These are phyloP conservation scores for Heliconius nattereri DNA, from an alignment of 1,140 invertebrate genomes.

Conservation along the genomic window DNA sequence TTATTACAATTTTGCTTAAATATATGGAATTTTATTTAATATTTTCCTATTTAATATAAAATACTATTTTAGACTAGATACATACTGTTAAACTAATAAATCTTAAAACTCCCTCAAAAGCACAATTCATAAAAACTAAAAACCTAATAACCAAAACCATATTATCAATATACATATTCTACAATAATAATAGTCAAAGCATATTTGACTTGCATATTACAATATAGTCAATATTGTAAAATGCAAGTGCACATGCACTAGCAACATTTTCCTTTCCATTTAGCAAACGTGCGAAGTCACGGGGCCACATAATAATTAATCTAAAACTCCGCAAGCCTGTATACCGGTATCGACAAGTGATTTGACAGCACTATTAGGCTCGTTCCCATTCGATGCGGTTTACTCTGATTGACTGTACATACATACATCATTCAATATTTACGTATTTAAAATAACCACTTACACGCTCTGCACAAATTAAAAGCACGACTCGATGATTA, in stretches of 20 bases:
- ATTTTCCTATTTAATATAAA: no score
- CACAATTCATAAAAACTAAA: no score
- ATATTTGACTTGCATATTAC: neutral
- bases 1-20: neutral
- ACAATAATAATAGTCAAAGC: no score
- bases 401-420: conserved; percentile 48
- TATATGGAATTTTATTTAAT: neutral
- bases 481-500: conserved; percentile 58
- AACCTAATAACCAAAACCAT: no score
- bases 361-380: conserved; percentile 66
- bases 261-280: conserved; percentile 23
- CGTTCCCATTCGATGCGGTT: conserved; percentile 51
- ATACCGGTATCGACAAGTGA: conserved; percentile 49
- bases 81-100: no score
- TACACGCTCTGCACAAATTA: conserved; percentile 62
- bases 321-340: conserved; percentile 27
- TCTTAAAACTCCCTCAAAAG: no score
- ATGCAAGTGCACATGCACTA: no score
- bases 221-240: no score
- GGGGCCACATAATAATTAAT: conserved; percentile 41
- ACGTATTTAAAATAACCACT: conserved; percentile 54
- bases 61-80: no score
- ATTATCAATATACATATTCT: no score
- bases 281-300: conserved; percentile 28
- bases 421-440: conserved; percentile 63